Conservation (phyloP, 2,888 invertebrate genomes). For the Ischnura elegans region DNA sequence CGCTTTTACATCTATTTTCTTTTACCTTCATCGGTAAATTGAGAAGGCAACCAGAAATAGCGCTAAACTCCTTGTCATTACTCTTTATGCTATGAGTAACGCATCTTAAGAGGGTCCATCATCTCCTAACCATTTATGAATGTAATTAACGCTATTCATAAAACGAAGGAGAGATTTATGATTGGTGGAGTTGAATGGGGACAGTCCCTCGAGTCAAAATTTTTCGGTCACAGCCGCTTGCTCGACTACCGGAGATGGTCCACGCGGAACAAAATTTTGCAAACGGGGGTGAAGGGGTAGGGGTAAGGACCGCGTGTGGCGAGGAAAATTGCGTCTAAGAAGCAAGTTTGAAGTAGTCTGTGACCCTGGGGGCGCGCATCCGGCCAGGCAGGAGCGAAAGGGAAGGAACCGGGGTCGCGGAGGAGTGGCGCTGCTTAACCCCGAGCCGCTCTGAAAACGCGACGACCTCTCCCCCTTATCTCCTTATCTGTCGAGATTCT, state of each 20-base stretch:
- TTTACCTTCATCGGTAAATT: no score
- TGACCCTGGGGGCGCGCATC: background rate
- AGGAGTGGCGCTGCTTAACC: background rate
- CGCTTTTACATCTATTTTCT: no score
- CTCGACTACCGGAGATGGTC: background rate
- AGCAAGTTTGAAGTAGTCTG: background rate
- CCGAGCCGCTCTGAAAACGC: background rate
- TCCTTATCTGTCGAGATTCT: background rate
- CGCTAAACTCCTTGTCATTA: no score
- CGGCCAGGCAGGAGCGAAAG: background rate
- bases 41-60: no score
- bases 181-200: no score
- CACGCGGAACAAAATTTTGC: background rate
- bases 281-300: background rate
- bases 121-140: no score
- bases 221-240: background rate
- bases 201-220: no score
- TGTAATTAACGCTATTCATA: no score
- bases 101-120: no score
- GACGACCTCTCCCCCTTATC: background rate
- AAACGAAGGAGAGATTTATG: no score
- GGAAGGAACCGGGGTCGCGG: background rate
- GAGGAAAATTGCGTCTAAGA: background rate
- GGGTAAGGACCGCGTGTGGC: background rate
- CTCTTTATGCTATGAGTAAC: no score